These are phyloP conservation scores for Drosophila pectinifera DNA, from an alignment of 1,140 invertebrate genomes.

Conservation along the genomic window DNA sequence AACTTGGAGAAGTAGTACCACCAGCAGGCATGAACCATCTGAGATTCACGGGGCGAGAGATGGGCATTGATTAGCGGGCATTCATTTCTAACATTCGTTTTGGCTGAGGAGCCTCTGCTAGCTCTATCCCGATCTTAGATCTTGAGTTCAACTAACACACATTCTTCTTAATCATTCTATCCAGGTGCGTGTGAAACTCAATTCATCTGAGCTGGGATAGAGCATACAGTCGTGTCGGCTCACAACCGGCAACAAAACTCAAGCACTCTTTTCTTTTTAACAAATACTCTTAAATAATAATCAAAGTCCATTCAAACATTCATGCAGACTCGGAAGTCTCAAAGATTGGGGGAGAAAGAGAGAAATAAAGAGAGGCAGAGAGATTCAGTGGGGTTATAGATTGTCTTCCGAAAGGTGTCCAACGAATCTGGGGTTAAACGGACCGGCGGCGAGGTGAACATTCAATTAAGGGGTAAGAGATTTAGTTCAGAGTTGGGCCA, in stretches of 20 bases:
- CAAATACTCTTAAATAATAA: conserved; percentile 37
- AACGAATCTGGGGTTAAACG: conserved; percentile 13
- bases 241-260: conserved; percentile 25
- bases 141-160: not conserved
- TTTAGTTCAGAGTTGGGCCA: conserved; percentile 19
- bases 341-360: conserved; percentile 1
- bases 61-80: conserved; percentile 36
- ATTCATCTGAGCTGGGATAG: conserved; percentile 7
- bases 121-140: not conserved
- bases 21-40: conserved; percentile 97
- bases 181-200: not conserved
- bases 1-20: conserved; percentile 99
- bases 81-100: no score
- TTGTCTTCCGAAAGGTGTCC: conserved; percentile 1
- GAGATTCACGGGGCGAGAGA: conserved; percentile 45
- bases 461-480: conserved; percentile 40
- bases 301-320: conserved; percentile 49
- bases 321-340: conserved; percentile 58
- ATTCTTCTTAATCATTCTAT: no score
- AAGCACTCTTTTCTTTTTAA: conserved; percentile 15
- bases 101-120: conserved; percentile 6
- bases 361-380: conserved; percentile 6
- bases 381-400: conserved; percentile 21
- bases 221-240: conserved; percentile 1
- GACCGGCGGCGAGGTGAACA: conserved; percentile 15